These are phyloP conservation scores for Procambarus virginalis DNA, from an alignment of 1,140 invertebrate genomes.

Conservation along the genomic window DNA sequence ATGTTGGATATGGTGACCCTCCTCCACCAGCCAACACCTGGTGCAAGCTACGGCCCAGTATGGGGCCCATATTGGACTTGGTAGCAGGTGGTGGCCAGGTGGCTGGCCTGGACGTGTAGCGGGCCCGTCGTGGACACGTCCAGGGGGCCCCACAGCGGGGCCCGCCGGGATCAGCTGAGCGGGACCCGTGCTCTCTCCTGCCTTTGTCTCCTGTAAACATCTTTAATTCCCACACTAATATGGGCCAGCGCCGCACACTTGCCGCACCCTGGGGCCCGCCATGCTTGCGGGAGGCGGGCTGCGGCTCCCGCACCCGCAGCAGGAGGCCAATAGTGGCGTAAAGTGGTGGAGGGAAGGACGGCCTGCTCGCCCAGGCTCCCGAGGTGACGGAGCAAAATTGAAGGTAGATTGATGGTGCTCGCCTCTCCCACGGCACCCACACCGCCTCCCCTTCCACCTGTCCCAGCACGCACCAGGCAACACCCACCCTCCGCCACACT, in stretches of 20 bases:
- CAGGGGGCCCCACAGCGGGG: too few species aligned
- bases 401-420: slow-evolving; percentile 21
- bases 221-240: neutral
- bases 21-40: too few species aligned
- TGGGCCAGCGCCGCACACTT: neutral
- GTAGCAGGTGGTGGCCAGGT: neutral
- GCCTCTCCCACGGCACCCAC: too few species aligned
- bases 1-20: too few species aligned
- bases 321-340: neutral
- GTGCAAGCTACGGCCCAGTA: too few species aligned
- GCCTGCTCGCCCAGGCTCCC: neutral
- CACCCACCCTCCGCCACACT: too few species aligned
- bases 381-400: slow-evolving; percentile 55
- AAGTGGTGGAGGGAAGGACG: neutral
- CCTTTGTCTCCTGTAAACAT: slow-evolving; percentile 48
- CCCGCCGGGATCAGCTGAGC: neutral
- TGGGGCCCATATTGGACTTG: too few species aligned
- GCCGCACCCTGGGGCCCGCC: too few species aligned
- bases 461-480: neutral
- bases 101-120: too few species aligned
- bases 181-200: neutral
- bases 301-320: too few species aligned
- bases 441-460: neutral
- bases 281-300: neutral
- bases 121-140: too few species aligned